Percentiles rank a stretch among this genome's conserved stretches.
phyloP scores from a whole-genome alignment of 64 coral and sea anemone genomes.

The Trachythela sp. region DNA sequence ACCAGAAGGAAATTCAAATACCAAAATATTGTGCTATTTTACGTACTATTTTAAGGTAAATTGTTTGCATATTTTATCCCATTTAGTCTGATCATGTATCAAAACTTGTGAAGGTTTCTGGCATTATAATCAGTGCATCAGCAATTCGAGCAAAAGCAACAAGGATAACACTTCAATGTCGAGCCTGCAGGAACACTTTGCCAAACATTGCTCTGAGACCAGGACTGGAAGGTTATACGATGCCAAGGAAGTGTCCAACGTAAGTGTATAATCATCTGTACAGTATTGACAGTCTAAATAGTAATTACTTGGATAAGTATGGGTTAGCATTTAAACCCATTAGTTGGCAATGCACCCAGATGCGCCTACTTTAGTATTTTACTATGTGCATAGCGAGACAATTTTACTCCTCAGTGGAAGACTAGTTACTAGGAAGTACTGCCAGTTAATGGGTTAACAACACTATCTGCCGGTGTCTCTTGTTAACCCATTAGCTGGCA shows the following conservation, averaged over 20 bases:
- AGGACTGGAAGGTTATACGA: constrained; percentile 96
- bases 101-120: constrained; percentile 87
- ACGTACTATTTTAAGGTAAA: too few species aligned
- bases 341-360: too few species aligned
- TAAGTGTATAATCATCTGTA: constrained; percentile 19
- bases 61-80: too few species aligned
- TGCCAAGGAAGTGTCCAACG: constrained; percentile 97
- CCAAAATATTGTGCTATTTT: too few species aligned
- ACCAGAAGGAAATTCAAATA: too few species aligned
- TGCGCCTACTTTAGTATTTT: too few species aligned
- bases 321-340: not conserved
- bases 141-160: constrained; percentile 95
- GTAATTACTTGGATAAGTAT: not conserved
- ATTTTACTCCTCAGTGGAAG: too few species aligned
- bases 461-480: too few species aligned
- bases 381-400: too few species aligned
- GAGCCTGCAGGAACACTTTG: constrained; percentile 85
- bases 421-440: too few species aligned
- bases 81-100: constrained; percentile 97
- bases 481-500: too few species aligned
- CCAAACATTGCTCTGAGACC: constrained; percentile 86
- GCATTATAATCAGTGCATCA: constrained; percentile 97
- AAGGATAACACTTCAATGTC: constrained; percentile 87
- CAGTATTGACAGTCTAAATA: not conserved
- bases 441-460: too few species aligned